A percentile compares a stretch with the other conserved stretches of the same genome.
Evolutionary conservation across 2,113 vertebrate species (phyloP).

Genomic region (Protomyctophum bolini): DNA sequence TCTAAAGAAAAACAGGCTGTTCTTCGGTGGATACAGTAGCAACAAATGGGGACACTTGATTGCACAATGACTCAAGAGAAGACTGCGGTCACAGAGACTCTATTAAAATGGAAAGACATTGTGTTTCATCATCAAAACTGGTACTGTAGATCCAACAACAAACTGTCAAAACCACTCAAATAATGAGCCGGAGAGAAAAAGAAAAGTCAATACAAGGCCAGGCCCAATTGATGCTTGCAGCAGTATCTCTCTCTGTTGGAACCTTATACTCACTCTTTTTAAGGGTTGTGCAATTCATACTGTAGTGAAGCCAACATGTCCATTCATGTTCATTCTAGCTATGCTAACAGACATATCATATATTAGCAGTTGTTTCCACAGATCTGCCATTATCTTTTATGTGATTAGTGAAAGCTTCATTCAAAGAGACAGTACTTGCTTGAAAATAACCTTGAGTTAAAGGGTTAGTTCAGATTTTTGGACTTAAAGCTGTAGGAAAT

Average conservation of each 20-base stretch:
- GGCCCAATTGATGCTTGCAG: neutral
- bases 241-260: neutral
- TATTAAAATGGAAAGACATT: constrained; percentile 12
- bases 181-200: neutral
- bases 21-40: constrained; percentile 14
- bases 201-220: neutral
- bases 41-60: constrained; percentile 32
- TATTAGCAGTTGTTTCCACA: too few species aligned
- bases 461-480: too few species aligned
- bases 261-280: neutral
- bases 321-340: too few species aligned
- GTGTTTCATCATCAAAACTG: constrained; percentile 5
- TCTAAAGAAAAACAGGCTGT: constrained; percentile 25
- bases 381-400: too few species aligned
- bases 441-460: too few species aligned
- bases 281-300: too few species aligned
- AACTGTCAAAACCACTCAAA: constrained; percentile 33
- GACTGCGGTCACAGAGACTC: constrained; percentile 44
- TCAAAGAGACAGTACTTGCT: too few species aligned
- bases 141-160: neutral
- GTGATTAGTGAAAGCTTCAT: too few species aligned
- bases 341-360: too few species aligned
- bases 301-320: too few species aligned
- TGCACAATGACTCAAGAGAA: constrained; percentile 40
- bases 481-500: too few species aligned